Evolutionary conservation across 2,888 invertebrate genomes (phyloP).

Genomic region (Dexiosoma caninum): DNA sequence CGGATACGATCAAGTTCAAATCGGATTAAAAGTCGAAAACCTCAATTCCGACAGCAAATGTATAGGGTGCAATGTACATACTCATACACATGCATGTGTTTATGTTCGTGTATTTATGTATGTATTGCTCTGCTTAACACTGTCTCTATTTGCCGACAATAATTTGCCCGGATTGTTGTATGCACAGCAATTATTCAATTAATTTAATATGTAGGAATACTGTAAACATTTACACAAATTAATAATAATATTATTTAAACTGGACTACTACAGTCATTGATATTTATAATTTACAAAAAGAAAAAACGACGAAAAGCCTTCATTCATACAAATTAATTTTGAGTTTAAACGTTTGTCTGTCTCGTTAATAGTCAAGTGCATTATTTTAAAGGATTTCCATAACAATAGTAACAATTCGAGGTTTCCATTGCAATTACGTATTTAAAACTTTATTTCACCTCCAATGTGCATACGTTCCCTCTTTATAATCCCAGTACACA

Average conservation of each 20-base stretch:
- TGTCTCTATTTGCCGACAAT: background rate
- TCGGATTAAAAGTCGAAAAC: background rate
- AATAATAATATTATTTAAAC: background rate
- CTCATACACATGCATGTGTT: no score
- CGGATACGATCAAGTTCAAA: no score
- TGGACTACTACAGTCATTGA: background rate
- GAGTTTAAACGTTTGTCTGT: constrained; percentile 4
- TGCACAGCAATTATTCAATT: constrained; percentile 56
- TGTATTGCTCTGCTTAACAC: background rate
- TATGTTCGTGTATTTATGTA: no score
- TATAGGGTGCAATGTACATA: background rate
- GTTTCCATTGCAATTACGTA: background rate
- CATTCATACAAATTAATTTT: constrained; percentile 39
- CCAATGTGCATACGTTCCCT: background rate
- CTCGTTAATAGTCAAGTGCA: background rate
- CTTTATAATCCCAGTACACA: background rate
- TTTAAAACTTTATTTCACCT: background rate
- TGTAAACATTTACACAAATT: constrained; percentile 35
- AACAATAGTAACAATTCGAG: background rate
- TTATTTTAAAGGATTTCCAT: constrained; percentile 8
- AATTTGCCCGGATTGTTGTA: background rate
- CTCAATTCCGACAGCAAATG: no score
- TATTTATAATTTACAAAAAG: background rate
- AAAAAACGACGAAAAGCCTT: constrained; percentile 49
- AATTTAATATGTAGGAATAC: constrained; percentile 16